phyloP scores from a whole-genome alignment of 2,113 vertebrate species.

The Symphodus melops region DNA sequence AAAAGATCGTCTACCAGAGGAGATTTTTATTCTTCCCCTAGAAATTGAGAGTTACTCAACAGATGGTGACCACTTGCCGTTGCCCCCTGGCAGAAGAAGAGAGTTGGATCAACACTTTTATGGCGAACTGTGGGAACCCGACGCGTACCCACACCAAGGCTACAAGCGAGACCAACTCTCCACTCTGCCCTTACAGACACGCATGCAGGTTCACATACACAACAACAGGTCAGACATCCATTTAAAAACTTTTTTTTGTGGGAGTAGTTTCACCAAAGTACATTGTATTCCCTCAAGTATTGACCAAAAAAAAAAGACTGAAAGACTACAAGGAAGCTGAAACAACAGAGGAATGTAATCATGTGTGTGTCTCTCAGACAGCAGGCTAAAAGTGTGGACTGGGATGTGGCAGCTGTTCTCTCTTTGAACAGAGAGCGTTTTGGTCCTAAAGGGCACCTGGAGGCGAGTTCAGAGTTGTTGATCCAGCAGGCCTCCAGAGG shows the following conservation, averaged over 20 bases:
- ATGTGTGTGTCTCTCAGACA: constrained; percentile 50
- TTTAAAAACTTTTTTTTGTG: too few relatives aligned
- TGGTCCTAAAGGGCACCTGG: constrained; percentile 82
- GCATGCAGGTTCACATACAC: constrained; percentile 81
- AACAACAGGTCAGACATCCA: constrained; percentile 53
- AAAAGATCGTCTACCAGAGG: constrained; percentile 73
- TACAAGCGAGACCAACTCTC: constrained; percentile 53
- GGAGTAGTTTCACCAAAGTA: too few relatives aligned
- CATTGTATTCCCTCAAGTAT: not conserved
- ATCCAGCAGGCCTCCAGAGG: constrained; percentile 83
- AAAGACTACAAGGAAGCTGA: not conserved
- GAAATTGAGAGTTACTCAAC: constrained; percentile 83
- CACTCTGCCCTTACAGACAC: constrained; percentile 68
- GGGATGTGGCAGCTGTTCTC: constrained; percentile 81
- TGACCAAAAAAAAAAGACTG: not conserved
- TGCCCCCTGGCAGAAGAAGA: constrained; percentile 74
- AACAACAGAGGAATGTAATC: not conserved
- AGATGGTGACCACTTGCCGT: constrained; percentile 84
- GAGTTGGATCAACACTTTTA: constrained; percentile 84
- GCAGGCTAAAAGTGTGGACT: constrained; percentile 60
- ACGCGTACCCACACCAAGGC: constrained; percentile 28
- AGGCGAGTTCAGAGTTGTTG: constrained; percentile 80
- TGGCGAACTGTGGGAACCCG: constrained; percentile 56
- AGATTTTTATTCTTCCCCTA: constrained; percentile 76
- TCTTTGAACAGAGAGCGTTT: constrained; percentile 75